Evolutionary conservation across 2,797 vertebrate species (phyloP).

Genomic region (Trachops cirrhosus): DNA sequence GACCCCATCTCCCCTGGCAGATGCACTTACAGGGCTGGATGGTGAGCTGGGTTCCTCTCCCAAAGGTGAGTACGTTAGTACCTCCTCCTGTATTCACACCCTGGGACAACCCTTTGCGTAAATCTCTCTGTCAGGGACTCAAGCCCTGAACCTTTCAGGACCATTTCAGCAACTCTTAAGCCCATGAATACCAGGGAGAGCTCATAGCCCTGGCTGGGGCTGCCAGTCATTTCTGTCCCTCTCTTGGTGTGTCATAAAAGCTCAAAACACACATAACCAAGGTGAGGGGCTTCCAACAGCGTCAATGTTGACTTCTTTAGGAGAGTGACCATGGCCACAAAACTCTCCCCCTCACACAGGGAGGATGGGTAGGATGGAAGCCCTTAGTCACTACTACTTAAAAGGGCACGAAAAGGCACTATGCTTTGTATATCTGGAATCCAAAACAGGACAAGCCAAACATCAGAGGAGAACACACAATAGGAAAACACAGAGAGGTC

Average conservation of each 20-base stretch:
- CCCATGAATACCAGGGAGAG: not conserved
- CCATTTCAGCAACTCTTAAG: not conserved
- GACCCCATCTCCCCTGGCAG: not conserved
- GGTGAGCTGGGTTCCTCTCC: conserved; percentile 62
- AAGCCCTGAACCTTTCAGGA: not conserved
- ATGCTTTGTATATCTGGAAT: not conserved
- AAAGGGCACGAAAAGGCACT: not conserved
- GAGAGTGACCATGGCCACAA: not conserved
- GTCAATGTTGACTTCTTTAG: not conserved
- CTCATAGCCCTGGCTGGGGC: not conserved
- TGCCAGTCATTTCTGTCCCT: not conserved
- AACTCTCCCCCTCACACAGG: not conserved
- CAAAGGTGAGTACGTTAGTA: conserved; percentile 22
- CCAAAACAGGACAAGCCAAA: not conserved
- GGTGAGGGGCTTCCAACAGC: not conserved
- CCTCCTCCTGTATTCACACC: conserved; percentile 33
- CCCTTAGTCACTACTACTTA: not conserved
- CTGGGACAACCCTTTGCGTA: conserved; percentile 39
- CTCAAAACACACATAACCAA: not conserved
- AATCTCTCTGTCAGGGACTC: conserved; percentile 10
- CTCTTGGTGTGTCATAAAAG: not conserved
- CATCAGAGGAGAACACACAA: not conserved
- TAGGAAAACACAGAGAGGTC: conserved; percentile 17
- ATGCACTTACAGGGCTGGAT: conserved; percentile 62
- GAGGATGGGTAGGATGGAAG: not conserved